These are phyloP conservation scores for Aethes cnicana DNA, from an alignment of 2,888 invertebrate genomes.

Conservation along the genomic window DNA sequence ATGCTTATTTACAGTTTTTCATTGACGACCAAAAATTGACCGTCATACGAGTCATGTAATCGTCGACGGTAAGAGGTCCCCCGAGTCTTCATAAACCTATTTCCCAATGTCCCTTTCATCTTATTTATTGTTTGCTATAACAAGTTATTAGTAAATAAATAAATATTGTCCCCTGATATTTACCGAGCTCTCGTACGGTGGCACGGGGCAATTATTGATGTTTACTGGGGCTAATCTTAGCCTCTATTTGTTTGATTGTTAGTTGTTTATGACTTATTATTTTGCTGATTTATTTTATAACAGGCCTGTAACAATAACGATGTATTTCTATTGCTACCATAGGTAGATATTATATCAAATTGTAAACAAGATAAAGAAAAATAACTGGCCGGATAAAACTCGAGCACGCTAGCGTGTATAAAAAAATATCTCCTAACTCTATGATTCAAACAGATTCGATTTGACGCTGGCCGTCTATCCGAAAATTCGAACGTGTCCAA, in stretches of 20 bases:
- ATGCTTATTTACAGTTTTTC: conserved; percentile 5
- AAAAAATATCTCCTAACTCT: background rate
- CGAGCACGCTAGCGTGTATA: background rate
- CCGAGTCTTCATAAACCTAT: conserved; percentile 75
- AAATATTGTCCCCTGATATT: conserved; percentile 75
- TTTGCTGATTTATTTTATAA: conserved; percentile 27
- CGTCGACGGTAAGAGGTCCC: conserved; percentile 53
- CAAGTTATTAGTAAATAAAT: conserved; percentile 79
- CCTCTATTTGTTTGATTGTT: conserved; percentile 56
- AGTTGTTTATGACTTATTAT: conserved; percentile 39
- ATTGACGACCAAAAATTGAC: conserved; percentile 28
- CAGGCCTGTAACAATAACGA: too few relatives aligned
- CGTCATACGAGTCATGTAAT: conserved; percentile 27
- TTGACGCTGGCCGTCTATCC: conserved; percentile 23
- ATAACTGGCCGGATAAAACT: background rate
- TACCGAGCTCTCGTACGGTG: conserved; percentile 63
- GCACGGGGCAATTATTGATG: conserved; percentile 69
- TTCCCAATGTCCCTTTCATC: conserved; percentile 72
- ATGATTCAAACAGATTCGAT: conserved; percentile 24
- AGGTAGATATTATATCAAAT: too few relatives aligned
- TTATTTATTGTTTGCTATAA: conserved; percentile 74
- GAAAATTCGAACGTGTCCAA: conserved; percentile 34
- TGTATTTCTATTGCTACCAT: too few relatives aligned
- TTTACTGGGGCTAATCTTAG: conserved; percentile 60
- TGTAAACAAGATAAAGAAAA: too few relatives aligned